Evolutionary conservation across 2,113 vertebrate genomes (phyloP).

Genomic region (Stigmatopora nigra): DNA sequence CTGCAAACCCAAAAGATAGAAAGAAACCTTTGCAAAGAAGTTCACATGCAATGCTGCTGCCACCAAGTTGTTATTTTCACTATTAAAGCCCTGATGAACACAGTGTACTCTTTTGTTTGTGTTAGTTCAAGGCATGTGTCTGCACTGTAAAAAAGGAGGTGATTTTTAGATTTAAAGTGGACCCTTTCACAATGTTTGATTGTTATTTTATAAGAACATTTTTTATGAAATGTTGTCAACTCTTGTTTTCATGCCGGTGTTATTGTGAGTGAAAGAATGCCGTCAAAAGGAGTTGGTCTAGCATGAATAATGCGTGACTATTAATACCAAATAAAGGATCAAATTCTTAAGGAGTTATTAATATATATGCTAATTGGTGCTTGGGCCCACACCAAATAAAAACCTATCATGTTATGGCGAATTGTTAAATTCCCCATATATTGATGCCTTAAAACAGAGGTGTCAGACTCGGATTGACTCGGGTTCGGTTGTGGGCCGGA

Average conservation of each 20-base stretch:
- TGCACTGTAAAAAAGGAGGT: neutral
- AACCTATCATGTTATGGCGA: neutral
- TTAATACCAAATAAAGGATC: neutral
- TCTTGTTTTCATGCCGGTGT: neutral
- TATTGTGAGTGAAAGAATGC: neutral
- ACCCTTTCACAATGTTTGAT: neutral
- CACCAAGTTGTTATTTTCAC: slow-evolving; percentile 19
- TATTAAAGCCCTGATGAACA: neutral
- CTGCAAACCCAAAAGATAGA: neutral
- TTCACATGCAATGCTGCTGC: slow-evolving; percentile 6
- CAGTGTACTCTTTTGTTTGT: neutral
- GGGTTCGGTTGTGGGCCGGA: no score
- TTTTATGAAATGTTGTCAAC: neutral
- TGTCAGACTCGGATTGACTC: no score
- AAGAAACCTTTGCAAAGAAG: neutral
- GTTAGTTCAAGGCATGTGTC: neutral
- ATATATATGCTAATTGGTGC: neutral
- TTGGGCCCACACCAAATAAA: neutral
- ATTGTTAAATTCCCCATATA: neutral
- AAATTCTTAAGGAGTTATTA: neutral
- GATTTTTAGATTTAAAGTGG: neutral
- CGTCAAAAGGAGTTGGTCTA: neutral
- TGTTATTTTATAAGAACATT: no score
- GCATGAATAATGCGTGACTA: neutral
- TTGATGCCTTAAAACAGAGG: neutral